Evolutionary conservation across 1,140 invertebrate genomes (phyloP), one percentile per base, ranked within the genome.

Genomic region (Drosophila littoralis): DNA sequence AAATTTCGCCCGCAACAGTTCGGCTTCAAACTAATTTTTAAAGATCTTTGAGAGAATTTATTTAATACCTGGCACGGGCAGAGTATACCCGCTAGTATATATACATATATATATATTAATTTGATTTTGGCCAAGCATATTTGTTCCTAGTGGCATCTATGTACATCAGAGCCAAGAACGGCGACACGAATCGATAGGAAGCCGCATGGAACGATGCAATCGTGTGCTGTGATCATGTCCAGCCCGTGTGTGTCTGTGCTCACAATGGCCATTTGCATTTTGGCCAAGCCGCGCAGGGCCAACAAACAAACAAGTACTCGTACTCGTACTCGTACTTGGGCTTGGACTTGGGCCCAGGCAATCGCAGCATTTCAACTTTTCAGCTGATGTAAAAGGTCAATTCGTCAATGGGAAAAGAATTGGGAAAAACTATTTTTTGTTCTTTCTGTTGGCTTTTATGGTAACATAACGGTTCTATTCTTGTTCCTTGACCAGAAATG

Each of bases 391-490:
- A 60, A 73, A 81, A 66, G 78, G 75, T 86, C 82, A 86, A 81
- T 86, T 82, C 82, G 82, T 86, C 82, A 86, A 81, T 86, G 78
- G 73, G 66, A 64, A 59, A 71, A 45, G 28, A 65, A 52, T 59
- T 58, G 67, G 55, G 38, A 48, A 46, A 46, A 46, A 78, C 40
- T 72, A 48, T 22, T 15, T 35, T 65, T 55, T 48, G n/a, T 17
- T 40, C 33, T 17, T 17, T 59, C 7, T 9, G 10, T 9, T 58
- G 42, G 63, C 73, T 63, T 67, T 76, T 76, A 72, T 76, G 73
- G 73, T 36, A 79, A 81, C 67, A 57, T 86, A 85, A 85, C 82
- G 82, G 81, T 81, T 42, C 33, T 32, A 60, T 59, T 43, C 46
- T 60, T 48, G 46, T 60, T 67, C 64, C 64, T 68, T 68, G 61